Percentiles rank a stretch among this genome's conserved stretches.
These are phyloP conservation scores for Aspidapion aeneum DNA, from an alignment of 2,888 invertebrate species.

Conservation along the genomic window DNA sequence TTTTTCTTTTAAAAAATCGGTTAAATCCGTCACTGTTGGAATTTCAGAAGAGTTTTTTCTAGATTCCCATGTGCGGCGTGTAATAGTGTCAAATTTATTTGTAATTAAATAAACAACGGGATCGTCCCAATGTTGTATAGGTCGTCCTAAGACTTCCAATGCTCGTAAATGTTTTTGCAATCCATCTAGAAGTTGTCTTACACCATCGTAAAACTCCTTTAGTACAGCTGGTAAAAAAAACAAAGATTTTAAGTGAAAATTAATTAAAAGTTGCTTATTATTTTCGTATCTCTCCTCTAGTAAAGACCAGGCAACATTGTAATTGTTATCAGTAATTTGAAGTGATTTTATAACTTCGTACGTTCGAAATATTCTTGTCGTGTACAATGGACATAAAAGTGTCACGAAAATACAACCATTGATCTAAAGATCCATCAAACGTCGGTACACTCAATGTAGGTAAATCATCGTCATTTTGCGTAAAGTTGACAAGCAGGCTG, in stretches of 20 bases:
- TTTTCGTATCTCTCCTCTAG: constrained; percentile 21
- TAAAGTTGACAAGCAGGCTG: too few species aligned
- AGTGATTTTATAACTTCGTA: constrained; percentile 16
- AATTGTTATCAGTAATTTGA: constrained; percentile 16
- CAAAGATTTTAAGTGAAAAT: constrained; percentile 17
- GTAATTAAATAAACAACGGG: constrained; percentile 15
- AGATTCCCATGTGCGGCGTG: not conserved
- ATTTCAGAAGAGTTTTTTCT: not conserved
- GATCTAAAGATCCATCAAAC: not conserved
- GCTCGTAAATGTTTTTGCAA: too few species aligned
- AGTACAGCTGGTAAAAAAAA: constrained; percentile 15
- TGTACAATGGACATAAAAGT: not conserved
- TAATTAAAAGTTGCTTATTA: constrained; percentile 17
- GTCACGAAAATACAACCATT: not conserved
- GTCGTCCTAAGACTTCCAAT: constrained; percentile 11
- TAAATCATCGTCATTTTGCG: too few species aligned
- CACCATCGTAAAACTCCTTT: constrained; percentile 13
- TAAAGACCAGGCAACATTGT: constrained; percentile 18
- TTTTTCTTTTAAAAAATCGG: not conserved
- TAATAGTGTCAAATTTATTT: not conserved
- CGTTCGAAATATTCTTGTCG: constrained; percentile 7
- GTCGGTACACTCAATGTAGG: not conserved
- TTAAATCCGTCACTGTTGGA: not conserved
- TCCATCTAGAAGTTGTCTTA: too few species aligned
- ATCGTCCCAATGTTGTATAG: constrained; percentile 20